A percentile compares a stretch with the other conserved stretches of the same genome.
Conservation (phyloP, 2,888 invertebrate species). For the Nomada ruficornis region DNA sequence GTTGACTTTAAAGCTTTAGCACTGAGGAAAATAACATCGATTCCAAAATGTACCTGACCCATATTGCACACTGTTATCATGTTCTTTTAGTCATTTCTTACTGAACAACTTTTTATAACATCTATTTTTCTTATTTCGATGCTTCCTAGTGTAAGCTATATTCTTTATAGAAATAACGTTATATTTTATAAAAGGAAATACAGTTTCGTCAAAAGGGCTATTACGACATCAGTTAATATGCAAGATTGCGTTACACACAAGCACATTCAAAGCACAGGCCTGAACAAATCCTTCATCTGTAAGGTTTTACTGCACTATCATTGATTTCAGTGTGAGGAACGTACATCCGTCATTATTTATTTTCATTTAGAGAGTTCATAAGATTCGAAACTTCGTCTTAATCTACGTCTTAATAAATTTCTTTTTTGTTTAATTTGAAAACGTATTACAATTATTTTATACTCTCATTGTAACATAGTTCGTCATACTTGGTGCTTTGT, state of each 20-base stretch:
- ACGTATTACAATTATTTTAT: slow-evolving; percentile 9
- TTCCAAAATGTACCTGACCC: slow-evolving; percentile 71
- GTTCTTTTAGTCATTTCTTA: slow-evolving; percentile 59
- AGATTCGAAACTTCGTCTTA: slow-evolving; percentile 14
- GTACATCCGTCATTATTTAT: slow-evolving; percentile 53
- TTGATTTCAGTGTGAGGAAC: slow-evolving; percentile 15
- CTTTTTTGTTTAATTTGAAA: background rate
- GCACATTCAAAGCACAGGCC: slow-evolving; percentile 16
- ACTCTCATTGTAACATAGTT: slow-evolving; percentile 9
- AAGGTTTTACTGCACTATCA: slow-evolving; percentile 42
- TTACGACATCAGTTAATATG: slow-evolving; percentile 19
- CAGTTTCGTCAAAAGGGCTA: slow-evolving; percentile 17
- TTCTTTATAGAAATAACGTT: slow-evolving; percentile 30
- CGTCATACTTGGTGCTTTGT: background rate
- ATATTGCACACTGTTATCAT: slow-evolving; percentile 56
- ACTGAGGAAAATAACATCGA: slow-evolving; percentile 51
- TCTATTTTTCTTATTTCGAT: slow-evolving; percentile 26
- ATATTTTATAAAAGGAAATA: slow-evolving; percentile 42
- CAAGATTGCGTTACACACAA: slow-evolving; percentile 5
- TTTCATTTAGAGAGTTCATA: slow-evolving; percentile 44
- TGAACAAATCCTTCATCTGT: slow-evolving; percentile 27
- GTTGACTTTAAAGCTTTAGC: slow-evolving; percentile 64
- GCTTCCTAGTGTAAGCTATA: slow-evolving; percentile 28
- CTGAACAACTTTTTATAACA: slow-evolving; percentile 19
- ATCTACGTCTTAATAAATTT: too few relatives aligned